Base-by-base conservation (phyloP, 1,140 invertebrate species). In the Laupala kohalensis region DNA sequence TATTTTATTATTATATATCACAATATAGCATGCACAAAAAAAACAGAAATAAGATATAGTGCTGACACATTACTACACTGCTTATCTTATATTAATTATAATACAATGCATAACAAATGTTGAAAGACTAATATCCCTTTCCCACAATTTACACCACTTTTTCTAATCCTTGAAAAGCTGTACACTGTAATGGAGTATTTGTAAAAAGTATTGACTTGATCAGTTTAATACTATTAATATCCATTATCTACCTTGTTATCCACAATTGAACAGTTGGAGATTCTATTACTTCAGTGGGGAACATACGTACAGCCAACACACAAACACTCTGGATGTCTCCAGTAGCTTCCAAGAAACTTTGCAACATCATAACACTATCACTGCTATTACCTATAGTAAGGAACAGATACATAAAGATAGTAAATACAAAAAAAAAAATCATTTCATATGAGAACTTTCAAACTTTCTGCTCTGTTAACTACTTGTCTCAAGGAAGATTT, bases 301-400 rank as follows among this genome's bases (percentile, higher is more conserved):
- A 89, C 76, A 86, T 89, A 80, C 89, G 82, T 27, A 94, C 88
- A 6, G 89, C 88, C 73, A 96, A 86, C 69, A 96, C 81, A 78
- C 92, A 89, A 3, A 91, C 93, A 27, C 93, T 95, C 82, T 98
- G 96, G 69, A 98, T 89, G 84, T 98, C 96, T 29, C 92, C 91
- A 0, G 92, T 92, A n/a, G 83, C 81, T 81, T 98, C 94, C 74
- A 98, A 84, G 82, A 96, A 97, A 74, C 87, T 87, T 79, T 96
- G 93, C 73, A 98, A 81, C 74, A 98, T 82, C 69, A 89, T 86
- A 29, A 97, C 84, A 63, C 90, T 90, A 75, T 92, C 89, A 15
- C 82, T 76, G 72, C 85, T 87, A 70, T 87, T 86, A n/a, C 91
- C 89, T 88, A 72, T 74, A 79, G 77, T 29, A 70, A 19, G n/a